Percentiles rank a stretch among this genome's conserved stretches.
phyloP scores from a whole-genome alignment of 1,140 invertebrate genomes.

The Eueides isabella region DNA sequence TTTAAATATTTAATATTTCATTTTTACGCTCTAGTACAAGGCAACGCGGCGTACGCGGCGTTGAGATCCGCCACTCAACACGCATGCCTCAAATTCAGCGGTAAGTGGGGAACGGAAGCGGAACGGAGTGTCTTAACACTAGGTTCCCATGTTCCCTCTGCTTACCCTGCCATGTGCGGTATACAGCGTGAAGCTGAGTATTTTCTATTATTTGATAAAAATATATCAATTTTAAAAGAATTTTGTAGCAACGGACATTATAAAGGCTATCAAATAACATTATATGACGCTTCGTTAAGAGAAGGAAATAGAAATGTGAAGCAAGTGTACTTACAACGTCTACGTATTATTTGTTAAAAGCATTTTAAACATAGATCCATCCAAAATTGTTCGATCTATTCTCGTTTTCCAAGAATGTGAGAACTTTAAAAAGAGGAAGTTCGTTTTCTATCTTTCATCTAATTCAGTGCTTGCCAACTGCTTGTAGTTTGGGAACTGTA shows the following conservation, averaged over 20 bases:
- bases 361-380: conserved; percentile 1
- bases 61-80: no score
- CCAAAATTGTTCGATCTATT: conserved; percentile 13
- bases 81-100: no score
- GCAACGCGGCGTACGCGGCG: no score
- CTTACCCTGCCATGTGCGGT: no score
- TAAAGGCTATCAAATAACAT: not conserved
- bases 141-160: no score
- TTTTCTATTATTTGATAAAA: no score
- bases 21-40: no score
- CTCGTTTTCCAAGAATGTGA: conserved; percentile 30
- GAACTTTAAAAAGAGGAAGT: conserved; percentile 28
- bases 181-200: no score
- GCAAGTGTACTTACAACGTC: not conserved
- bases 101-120: no score
- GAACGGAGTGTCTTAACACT: no score
- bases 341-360: conserved; percentile 4
- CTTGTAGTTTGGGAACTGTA: conserved; percentile 36
- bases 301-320: not conserved
- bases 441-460: conserved; percentile 28
- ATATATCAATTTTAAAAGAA: no score
- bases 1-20: no score
- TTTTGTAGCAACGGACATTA: not conserved
- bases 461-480: conserved; percentile 32
- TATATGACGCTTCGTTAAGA: not conserved